Base-by-base conservation (phyloP, 1,140 invertebrate species). In the Steinernema khuongi region DNA sequence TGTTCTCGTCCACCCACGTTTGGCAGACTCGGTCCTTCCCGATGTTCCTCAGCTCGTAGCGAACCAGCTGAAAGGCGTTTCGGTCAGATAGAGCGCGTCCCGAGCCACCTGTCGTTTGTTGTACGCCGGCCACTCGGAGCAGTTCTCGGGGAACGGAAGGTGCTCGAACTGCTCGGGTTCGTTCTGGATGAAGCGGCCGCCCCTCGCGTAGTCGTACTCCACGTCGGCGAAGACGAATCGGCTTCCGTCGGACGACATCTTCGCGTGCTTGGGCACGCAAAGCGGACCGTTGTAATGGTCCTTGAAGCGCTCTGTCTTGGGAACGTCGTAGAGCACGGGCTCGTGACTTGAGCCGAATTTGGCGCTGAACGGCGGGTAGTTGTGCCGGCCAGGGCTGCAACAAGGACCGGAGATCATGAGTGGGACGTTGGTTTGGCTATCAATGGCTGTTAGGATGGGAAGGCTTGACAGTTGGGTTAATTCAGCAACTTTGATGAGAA, bases 291-390 rank as follows among this genome's bases (percentile, higher is more conserved):
- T 60, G 50, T 60, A 60, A 22, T 60, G 50, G 26, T 60, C 50
- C 19, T 60, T 60, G 50, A 60, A 60, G 19, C 19, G 7, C 50
- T 60, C 50, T 4, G 50, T 60, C 26, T 60, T 60, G 7, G 50
- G 50, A 7, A n/a, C 7, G 19, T 60, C 50, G 50, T 60, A 60
- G 50, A 60, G 50, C 11, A 60, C 22, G 14, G 50, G 50, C 22
- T 60, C 50, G 50, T 60, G 50, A 7, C 14, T 60, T 60, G 50
- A 60, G 19, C 50, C 50, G 22, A 60, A 60, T 60, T 60, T 60
- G 50, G 50, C 22, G 19, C 50, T 60, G 50, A 60, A 60, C 4
- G 7, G 4, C 19, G 50, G 50, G 50, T 60, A 60, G 50, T 4
- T 60, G 50, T 60, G 50, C 4, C 50, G 50, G 7, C 50, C 50